Conservation (phyloP, 2,113 vertebrate species). For the Heliornis fulica region DNA sequence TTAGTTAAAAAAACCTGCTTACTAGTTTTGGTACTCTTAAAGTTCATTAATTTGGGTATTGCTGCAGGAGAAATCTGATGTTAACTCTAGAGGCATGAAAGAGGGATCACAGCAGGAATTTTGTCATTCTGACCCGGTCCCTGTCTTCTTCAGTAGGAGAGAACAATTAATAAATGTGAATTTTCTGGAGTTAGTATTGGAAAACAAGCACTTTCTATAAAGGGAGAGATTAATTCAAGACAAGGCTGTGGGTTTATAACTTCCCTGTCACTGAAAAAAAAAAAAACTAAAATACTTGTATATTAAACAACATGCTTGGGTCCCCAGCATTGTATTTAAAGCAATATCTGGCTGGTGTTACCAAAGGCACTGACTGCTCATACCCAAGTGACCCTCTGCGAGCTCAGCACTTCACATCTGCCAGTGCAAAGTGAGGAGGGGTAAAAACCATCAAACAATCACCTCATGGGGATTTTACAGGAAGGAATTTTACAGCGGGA, state of each 20-base stretch:
- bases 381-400: neutral
- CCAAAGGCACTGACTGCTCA: neutral
- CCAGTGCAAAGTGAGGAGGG: neutral
- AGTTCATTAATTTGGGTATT: neutral
- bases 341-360: neutral
- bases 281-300: neutral
- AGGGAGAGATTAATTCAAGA: neutral
- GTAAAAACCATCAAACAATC: neutral
- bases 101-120: neutral
- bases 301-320: neutral
- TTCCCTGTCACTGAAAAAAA: neutral
- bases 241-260: neutral
- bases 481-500: neutral
- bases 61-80: neutral
- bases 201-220: neutral
- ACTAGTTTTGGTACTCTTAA: neutral
- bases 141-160: neutral
- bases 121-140: neutral
- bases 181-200: neutral
- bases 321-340: neutral
- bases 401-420: neutral
- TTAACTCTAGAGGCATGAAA: neutral
- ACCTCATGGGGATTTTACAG: neutral
- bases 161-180: neutral
- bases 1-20: no score